Percentiles rank a stretch among this genome's conserved stretches.
Conservation (phyloP, 2,888 invertebrate genomes). For the Pheosia gnoma region DNA sequence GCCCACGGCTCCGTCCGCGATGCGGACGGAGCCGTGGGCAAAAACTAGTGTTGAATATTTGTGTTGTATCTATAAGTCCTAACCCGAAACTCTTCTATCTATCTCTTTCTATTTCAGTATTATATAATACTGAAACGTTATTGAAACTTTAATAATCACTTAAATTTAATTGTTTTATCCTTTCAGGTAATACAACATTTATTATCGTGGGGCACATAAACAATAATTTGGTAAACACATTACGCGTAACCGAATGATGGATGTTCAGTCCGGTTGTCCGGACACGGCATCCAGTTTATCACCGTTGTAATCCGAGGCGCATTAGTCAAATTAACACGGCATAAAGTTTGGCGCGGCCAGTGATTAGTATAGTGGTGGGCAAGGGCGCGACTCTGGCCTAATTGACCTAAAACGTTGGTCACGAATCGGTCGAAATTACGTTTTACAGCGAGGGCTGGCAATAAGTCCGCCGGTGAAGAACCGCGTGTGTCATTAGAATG, state of each 20-base stretch:
- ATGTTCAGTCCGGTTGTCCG: slow-evolving; percentile 49
- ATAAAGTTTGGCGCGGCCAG: slow-evolving; percentile 79
- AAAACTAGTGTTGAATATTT: too few relatives aligned
- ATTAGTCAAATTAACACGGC: slow-evolving; percentile 84
- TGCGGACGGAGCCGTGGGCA: too few relatives aligned
- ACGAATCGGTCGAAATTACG: slow-evolving; percentile 80
- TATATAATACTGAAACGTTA: too few relatives aligned
- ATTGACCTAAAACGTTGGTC: slow-evolving; percentile 83
- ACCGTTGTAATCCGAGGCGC: slow-evolving; percentile 71
- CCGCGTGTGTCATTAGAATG: slow-evolving; percentile 1
- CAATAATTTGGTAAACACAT: slow-evolving; percentile 55
- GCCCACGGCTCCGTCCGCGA: too few relatives aligned
- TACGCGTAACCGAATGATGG: slow-evolving; percentile 61
- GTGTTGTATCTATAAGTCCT: too few relatives aligned
- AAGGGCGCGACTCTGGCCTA: slow-evolving; percentile 79
- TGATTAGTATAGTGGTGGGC: slow-evolving; percentile 69
- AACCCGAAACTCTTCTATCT: too few relatives aligned
- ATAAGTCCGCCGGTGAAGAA: neutral
- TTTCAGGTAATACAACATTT: slow-evolving; percentile 10
- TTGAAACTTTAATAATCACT: neutral
- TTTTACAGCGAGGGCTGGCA: slow-evolving; percentile 71
- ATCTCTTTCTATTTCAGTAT: too few relatives aligned
- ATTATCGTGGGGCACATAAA: slow-evolving; percentile 28
- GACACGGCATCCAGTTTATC: slow-evolving; percentile 65
- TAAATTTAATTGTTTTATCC: neutral